Conservation (phyloP, 2,888 invertebrate species). For the Rotaria sp. region DNA sequence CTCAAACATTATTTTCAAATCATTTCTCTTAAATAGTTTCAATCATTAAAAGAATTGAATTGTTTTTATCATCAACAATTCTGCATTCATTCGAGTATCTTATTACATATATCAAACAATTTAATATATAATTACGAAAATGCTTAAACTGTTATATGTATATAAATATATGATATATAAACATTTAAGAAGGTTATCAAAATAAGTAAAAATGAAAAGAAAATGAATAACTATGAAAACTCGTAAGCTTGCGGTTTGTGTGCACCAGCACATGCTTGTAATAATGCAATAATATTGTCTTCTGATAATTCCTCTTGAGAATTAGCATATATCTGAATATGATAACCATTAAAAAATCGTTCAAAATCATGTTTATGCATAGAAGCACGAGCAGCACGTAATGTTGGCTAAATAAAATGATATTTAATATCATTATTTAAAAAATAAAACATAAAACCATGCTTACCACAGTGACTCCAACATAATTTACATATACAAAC, state of each 20-base stretch:
- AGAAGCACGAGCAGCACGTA: slow-evolving; percentile 2
- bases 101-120: not conserved
- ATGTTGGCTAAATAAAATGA: not conserved
- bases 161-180: not conserved
- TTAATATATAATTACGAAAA: not conserved
- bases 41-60: too few relatives aligned
- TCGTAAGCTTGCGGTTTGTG: slow-evolving; percentile 13
- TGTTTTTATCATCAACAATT: too few relatives aligned
- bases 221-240: not conserved
- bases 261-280: slow-evolving; percentile 16
- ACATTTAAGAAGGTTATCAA: not conserved
- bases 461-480: not conserved
- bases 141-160: not conserved
- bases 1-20: too few relatives aligned
- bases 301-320: not conserved
- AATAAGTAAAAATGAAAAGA: not conserved
- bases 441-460: not conserved
- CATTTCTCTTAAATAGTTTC: too few relatives aligned
- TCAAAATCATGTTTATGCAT: not conserved
- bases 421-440: not conserved
- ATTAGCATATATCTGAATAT: slow-evolving; percentile 1
- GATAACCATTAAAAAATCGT: slow-evolving; percentile 26
- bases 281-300: not conserved
- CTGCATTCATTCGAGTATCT: too few relatives aligned
- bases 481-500: not conserved